Percentiles rank a stretch among this genome's conserved stretches.
phyloP scores from a whole-genome alignment of 2,113 vertebrate genomes.

The Halichoerus grypus region DNA sequence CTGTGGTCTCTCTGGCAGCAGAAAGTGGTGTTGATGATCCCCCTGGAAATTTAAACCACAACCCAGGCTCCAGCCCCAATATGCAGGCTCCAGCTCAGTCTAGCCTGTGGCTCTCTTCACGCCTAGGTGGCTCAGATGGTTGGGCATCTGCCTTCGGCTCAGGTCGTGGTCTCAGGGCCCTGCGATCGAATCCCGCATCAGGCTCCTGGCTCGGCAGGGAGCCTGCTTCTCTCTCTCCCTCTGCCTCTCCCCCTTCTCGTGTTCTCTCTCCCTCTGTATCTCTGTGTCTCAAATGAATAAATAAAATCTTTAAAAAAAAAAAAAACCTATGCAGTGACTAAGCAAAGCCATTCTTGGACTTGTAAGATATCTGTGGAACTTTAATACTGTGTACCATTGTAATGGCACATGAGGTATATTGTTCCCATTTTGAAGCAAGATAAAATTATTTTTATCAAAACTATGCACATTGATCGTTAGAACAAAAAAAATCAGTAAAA shows the following conservation, averaged over 20 bases:
- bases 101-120: not conserved
- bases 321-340: not conserved
- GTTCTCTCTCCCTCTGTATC: no score
- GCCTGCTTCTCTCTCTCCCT: no score
- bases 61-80: not conserved
- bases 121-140: no score
- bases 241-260: no score
- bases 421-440: not conserved
- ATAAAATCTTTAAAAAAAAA: no score
- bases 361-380: not conserved
- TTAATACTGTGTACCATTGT: not conserved
- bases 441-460: constrained; percentile 30
- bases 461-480: not conserved
- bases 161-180: no score
- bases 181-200: no score
- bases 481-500: not conserved
- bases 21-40: not conserved
- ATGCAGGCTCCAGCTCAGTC: not conserved
- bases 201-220: no score
- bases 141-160: no score
- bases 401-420: not conserved
- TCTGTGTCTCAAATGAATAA: no score
- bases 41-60: constrained; percentile 7
- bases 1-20: not conserved
- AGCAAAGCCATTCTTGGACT: not conserved